Evolutionary conservation across 2,113 vertebrate genomes (phyloP).

Genomic region (Phalacrocorax carbo): DNA sequence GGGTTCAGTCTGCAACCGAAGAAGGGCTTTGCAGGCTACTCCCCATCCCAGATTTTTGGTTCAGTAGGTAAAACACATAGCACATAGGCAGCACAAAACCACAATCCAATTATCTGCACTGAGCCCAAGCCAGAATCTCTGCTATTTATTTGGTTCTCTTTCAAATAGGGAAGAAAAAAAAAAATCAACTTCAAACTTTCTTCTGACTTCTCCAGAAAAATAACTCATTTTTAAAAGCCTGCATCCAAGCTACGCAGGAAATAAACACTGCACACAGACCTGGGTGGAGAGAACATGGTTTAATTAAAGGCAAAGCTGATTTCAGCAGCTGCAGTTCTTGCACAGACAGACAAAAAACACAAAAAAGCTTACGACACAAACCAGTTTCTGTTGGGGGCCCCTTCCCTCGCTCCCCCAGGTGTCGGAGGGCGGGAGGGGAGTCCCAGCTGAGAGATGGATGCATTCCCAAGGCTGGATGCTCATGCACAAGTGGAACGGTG

Average conservation of each 20-base stretch:
- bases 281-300: slow-evolving; percentile 85
- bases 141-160: neutral
- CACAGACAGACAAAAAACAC: slow-evolving; percentile 84
- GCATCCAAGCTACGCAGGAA: neutral
- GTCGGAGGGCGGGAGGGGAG: neutral
- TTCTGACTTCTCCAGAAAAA: neutral
- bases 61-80: neutral
- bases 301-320: slow-evolving; percentile 93
- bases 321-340: slow-evolving; percentile 87
- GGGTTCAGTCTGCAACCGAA: neutral
- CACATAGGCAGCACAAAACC: neutral
- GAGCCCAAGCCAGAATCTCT: neutral
- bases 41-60: neutral
- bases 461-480: slow-evolving; percentile 75
- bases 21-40: neutral
- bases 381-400: slow-evolving; percentile 71
- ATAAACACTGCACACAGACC: slow-evolving; percentile 52
- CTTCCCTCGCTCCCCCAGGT: slow-evolving; percentile 42
- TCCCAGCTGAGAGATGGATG: slow-evolving; percentile 38
- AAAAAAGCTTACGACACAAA: slow-evolving; percentile 82
- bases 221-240: neutral
- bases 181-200: neutral
- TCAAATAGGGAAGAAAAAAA: neutral
- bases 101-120: neutral
- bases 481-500: slow-evolving; percentile 78